Percentiles rank a stretch among this genome's conserved stretches.
phyloP scores from a whole-genome alignment of 92 coral and sea anemone genomes.

The Actinernus sp. region DNA sequence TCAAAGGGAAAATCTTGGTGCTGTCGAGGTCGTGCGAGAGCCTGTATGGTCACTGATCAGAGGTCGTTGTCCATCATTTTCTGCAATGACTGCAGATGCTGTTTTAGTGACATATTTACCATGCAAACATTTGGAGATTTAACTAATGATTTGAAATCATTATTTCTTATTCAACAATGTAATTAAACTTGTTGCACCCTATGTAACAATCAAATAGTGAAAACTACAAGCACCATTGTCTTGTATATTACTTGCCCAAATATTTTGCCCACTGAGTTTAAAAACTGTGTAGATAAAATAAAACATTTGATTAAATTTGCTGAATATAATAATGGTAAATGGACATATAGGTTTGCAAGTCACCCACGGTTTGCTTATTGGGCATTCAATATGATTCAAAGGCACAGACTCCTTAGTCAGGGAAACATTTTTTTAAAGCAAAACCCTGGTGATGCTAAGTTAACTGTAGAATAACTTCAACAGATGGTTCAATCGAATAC shows the following conservation, averaged over 20 bases:
- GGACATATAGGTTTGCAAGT: slow-evolving; percentile 74
- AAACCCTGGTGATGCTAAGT: slow-evolving; percentile 60
- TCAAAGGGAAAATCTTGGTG: slow-evolving; percentile 32
- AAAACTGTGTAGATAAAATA: slow-evolving; percentile 63
- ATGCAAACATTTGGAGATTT: slow-evolving; percentile 46
- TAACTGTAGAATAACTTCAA: slow-evolving; percentile 61
- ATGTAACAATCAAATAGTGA: slow-evolving; percentile 54
- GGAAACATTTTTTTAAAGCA: slow-evolving; percentile 70
- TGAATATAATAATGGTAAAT: slow-evolving; percentile 49
- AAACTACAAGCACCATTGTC: slow-evolving; percentile 54
- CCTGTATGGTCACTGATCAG: slow-evolving; percentile 60
- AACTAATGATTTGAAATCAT: slow-evolving; percentile 47
- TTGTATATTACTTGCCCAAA: slow-evolving; percentile 53
- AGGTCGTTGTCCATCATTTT: slow-evolving; percentile 38
- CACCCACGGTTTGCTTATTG: slow-evolving; percentile 79
- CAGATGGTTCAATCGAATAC: slow-evolving; percentile 51
- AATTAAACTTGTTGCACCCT: slow-evolving; percentile 21
- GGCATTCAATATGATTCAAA: slow-evolving; percentile 75
- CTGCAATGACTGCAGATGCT: slow-evolving; percentile 72
- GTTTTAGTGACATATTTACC: slow-evolving; percentile 70
- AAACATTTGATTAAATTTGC: slow-evolving; percentile 70
- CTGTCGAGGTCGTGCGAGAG: slow-evolving; percentile 54
- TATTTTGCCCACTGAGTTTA: slow-evolving; percentile 19
- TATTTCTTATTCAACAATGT: slow-evolving; percentile 52
- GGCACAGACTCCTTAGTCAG: slow-evolving; percentile 69